phyloP scores from a whole-genome alignment of 1,140 invertebrate genomes.

The Aphaenogaster floridana region DNA sequence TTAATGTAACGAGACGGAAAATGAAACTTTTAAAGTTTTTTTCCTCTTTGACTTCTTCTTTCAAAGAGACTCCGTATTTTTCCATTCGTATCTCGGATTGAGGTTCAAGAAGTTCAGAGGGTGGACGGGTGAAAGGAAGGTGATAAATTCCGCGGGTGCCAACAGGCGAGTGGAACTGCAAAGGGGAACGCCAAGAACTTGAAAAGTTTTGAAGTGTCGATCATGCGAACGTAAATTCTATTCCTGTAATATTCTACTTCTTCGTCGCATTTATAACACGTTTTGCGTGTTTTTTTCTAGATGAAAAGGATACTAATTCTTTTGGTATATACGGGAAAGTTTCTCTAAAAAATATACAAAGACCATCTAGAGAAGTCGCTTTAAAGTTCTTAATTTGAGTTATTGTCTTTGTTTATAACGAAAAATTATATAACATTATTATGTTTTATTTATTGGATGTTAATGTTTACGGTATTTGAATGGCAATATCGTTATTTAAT shows the following conservation, averaged over 20 bases:
- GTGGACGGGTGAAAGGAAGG: conserved; percentile 6
- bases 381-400: background rate
- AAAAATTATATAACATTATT: background rate
- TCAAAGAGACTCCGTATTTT: conserved; percentile 22
- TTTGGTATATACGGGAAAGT: background rate
- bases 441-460: background rate
- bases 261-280: conserved; percentile 11
- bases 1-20: conserved; percentile 18
- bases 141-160: conserved; percentile 43
- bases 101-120: conserved; percentile 25
- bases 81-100: conserved; percentile 12
- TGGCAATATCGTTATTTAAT: background rate
- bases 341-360: background rate
- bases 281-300: background rate
- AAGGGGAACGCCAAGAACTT: background rate
- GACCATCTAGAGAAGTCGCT: background rate
- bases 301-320: background rate
- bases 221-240: conserved; percentile 40
- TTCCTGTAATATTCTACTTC: conserved; percentile 18
- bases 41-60: background rate
- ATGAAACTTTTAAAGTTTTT: background rate
- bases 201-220: conserved; percentile 28
- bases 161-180: conserved; percentile 21
- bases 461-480: background rate
- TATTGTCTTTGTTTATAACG: background rate